These are phyloP conservation scores for Colistium nudipinnis DNA, from an alignment of 2,113 vertebrate species.

Conservation along the genomic window DNA sequence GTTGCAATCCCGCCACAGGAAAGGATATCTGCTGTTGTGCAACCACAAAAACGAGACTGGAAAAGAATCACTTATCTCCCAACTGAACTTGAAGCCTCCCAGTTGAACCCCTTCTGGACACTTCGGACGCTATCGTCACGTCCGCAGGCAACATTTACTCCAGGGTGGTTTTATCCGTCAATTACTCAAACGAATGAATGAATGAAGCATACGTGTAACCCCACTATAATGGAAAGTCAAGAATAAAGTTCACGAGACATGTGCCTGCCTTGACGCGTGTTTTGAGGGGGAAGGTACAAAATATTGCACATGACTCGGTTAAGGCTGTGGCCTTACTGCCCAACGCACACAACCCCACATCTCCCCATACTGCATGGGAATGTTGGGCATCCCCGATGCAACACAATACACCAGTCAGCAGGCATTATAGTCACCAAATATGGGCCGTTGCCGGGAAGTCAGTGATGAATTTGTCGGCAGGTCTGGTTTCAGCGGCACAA, in stretches of 20 bases:
- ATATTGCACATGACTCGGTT: conserved; percentile 29
- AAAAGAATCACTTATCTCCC: neutral
- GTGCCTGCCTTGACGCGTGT: neutral
- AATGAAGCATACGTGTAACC: neutral
- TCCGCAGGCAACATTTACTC: neutral
- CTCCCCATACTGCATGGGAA: conserved; percentile 50
- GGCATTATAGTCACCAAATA: conserved; percentile 60
- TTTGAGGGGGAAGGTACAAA: neutral
- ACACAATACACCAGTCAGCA: conserved; percentile 53
- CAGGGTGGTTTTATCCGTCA: neutral
- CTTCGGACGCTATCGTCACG: conserved; percentile 11
- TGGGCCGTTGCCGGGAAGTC: conserved; percentile 53
- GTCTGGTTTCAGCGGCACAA: conserved; percentile 66
- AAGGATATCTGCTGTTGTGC: neutral
- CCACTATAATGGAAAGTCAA: neutral
- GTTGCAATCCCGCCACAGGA: neutral
- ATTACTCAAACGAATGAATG: neutral
- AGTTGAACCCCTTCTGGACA: neutral
- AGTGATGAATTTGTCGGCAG: conserved; percentile 75
- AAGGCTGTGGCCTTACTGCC: neutral
- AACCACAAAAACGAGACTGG: neutral
- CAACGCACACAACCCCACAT: conserved; percentile 11
- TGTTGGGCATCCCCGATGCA: conserved; percentile 28
- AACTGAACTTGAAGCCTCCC: neutral
- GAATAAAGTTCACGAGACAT: neutral